Conservation (phyloP, 2,888 invertebrate genomes). For the Aphidius colemani region DNA sequence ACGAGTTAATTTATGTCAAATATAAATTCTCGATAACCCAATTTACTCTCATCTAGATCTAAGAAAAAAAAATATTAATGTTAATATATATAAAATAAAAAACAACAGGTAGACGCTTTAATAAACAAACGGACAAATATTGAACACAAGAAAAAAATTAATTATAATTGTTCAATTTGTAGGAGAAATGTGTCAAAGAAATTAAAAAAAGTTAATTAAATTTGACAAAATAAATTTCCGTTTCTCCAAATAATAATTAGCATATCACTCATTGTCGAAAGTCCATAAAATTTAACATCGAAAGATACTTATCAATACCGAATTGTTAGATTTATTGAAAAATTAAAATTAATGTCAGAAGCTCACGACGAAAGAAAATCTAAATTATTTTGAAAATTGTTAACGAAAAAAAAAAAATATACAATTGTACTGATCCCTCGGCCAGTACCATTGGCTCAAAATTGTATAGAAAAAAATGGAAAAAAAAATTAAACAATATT, state of each 20-base stretch:
- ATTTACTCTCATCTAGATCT: slow-evolving; percentile 14
- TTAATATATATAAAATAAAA: slow-evolving; percentile 10
- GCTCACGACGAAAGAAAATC: not conserved
- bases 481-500: not conserved
- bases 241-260: slow-evolving; percentile 28
- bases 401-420: slow-evolving; percentile 9
- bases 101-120: not conserved
- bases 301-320: slow-evolving; percentile 35
- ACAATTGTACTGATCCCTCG: slow-evolving; percentile 24
- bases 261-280: slow-evolving; percentile 37
- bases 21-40: slow-evolving; percentile 21
- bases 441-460: slow-evolving; percentile 29
- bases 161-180: not conserved
- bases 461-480: slow-evolving; percentile 23
- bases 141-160: slow-evolving; percentile 13
- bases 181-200: not conserved
- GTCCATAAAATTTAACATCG: slow-evolving; percentile 36
- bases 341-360: slow-evolving; percentile 16
- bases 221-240: slow-evolving; percentile 13
- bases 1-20: slow-evolving; percentile 16
- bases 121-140: slow-evolving; percentile 18
- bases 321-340: slow-evolving; percentile 33
- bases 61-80: slow-evolving; percentile 13
- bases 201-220: slow-evolving; percentile 4
- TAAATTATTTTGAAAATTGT: not conserved